Evolutionary conservation across 2,888 invertebrate species (phyloP), one percentile per base, ranked within the genome.

Genomic region (Metallyticus violacea): DNA sequence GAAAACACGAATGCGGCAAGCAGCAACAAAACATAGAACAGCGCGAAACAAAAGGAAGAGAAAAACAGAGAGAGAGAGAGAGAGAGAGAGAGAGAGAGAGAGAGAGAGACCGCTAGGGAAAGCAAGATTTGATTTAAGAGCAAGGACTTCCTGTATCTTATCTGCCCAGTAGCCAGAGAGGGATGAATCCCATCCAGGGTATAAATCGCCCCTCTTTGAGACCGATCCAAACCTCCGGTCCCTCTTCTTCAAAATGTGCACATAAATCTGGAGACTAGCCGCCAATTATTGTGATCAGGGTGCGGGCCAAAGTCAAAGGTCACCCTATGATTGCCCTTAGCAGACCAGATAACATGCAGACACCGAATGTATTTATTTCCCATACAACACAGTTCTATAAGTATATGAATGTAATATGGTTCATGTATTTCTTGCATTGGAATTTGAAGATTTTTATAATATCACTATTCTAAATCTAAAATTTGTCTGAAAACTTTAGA

Each of bases 71-170:
- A 15, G 1, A 15, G 4, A 62, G 15, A 62, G 22, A 62, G 15
- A 40, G 6, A 15, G 5, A 15, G 7, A 28, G 27, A 27, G 27
- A 81, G 40, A 81, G 7, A 81, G 40, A 25, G 26, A 22, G 7
- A 40, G 25, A 5, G 25, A 2, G 15, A 30, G 26, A 30, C 6
- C 22, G n/a, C 25, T n/a, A 6, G 9, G 26, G 26, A 62, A 77
- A 83, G 27, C 7, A 76, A 83, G 83, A 77, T 83, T 83, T 83
- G 83, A 83, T 83, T 83, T 83, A 83, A 76, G 83, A n/a, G 83
- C 77, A 27, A n/a, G n/a, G 83, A 76, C 83, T 83, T 83, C 83
- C 83, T 77, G 83, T 77, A 83, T 83, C 83, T 83, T 83, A 83
- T 83, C 83, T 76, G 26, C n/a, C 77, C 83, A 77, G 27, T 77